These are phyloP conservation scores for Sebastes minor DNA, from an alignment of 2,797 vertebrate genomes.

Conservation along the genomic window DNA sequence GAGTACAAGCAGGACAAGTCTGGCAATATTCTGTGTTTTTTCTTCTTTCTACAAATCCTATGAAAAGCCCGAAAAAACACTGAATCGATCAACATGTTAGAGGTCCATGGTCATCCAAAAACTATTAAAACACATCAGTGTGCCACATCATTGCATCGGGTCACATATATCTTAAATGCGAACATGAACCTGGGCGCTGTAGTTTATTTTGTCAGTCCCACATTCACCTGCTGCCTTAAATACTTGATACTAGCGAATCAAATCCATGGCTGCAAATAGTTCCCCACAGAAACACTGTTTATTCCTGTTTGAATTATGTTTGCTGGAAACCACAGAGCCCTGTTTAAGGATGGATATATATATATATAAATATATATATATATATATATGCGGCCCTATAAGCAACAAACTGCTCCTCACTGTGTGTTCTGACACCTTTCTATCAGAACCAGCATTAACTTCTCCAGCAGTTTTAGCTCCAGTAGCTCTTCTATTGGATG, in stretches of 20 bases:
- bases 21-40: not conserved
- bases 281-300: not conserved
- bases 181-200: not conserved
- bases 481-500: no score
- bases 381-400: no score
- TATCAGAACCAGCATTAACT: no score
- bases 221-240: not conserved
- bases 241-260: not conserved
- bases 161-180: not conserved
- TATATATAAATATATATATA: not conserved
- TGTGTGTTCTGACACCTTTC: no score
- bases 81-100: not conserved
- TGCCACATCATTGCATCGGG: no score
- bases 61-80: not conserved
- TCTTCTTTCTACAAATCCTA: not conserved
- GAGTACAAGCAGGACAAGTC: not conserved
- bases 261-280: not conserved
- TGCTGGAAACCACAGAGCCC: no score
- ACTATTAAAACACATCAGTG: not conserved
- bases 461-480: no score
- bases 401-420: no score
- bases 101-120: not conserved
- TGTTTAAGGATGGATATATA: not conserved
- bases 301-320: not conserved
- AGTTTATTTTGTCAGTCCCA: not conserved